A percentile compares a stretch with the other conserved stretches of the same genome.
Conservation (phyloP, 2,888 invertebrate genomes). For the Caenorhabditis sp. region DNA sequence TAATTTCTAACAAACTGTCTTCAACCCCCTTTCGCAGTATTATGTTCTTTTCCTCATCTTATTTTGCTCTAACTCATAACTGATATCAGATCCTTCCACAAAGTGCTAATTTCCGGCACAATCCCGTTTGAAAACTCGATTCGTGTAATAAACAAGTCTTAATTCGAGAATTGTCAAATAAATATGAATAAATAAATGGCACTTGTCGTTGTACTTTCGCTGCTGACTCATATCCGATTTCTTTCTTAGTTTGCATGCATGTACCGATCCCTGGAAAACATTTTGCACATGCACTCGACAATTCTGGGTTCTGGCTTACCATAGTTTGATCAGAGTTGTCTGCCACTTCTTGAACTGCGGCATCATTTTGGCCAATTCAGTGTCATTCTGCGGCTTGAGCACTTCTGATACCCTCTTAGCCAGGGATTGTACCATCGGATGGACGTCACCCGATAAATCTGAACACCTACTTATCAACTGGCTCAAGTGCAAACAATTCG, state of each 20-base stretch:
- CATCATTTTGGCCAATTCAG: slow-evolving; percentile 36
- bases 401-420: slow-evolving; percentile 36
- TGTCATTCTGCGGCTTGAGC: slow-evolving; percentile 38
- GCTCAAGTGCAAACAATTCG: neutral
- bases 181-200: slow-evolving; percentile 32
- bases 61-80: slow-evolving; percentile 19
- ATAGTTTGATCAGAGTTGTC: slow-evolving; percentile 37
- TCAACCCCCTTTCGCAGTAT: neutral
- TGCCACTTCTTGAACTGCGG: slow-evolving; percentile 52
- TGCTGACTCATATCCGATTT: neutral
- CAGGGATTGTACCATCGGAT: slow-evolving; percentile 42
- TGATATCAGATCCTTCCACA: slow-evolving; percentile 23
- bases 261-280: slow-evolving; percentile 42
- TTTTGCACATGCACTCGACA: neutral
- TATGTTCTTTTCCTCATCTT: slow-evolving; percentile 7
- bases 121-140: slow-evolving; percentile 40
- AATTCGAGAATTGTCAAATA: slow-evolving; percentile 24
- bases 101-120: slow-evolving; percentile 7
- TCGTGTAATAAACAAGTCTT: slow-evolving; percentile 11
- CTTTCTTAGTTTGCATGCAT: slow-evolving; percentile 21
- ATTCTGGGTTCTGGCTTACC: slow-evolving; percentile 11
- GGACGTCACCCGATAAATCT: slow-evolving; percentile 34
- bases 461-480: neutral
- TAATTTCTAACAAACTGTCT: slow-evolving; percentile 17
- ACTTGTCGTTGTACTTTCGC: slow-evolving; percentile 3